Conservation (phyloP, 2,797 vertebrate genomes). For the Choloepus didactylus region DNA sequence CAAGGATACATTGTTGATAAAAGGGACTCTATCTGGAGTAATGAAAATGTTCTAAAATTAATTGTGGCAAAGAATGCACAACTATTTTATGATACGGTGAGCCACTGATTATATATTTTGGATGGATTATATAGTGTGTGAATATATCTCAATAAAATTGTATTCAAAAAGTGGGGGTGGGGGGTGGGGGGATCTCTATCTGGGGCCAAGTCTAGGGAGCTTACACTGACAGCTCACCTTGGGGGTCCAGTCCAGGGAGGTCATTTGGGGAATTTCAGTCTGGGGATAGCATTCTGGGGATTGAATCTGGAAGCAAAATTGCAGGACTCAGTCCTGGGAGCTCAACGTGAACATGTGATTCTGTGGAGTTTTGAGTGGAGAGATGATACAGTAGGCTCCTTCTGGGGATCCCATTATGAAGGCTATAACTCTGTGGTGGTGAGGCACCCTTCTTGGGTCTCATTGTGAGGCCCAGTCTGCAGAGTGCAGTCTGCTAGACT, state of each 20-base stretch:
- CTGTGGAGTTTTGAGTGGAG: background rate
- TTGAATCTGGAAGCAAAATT: background rate
- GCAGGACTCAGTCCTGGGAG: conserved; percentile 14
- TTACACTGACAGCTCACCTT: background rate
- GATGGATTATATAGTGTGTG: too few species aligned
- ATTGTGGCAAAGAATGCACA: too few species aligned
- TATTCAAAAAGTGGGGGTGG: too few species aligned
- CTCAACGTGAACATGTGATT: conserved; percentile 13
- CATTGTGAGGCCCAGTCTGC: background rate
- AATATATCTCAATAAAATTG: too few species aligned
- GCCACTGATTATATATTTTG: too few species aligned
- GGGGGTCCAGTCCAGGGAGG: background rate
- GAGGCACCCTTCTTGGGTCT: background rate
- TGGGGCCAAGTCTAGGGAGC: background rate
- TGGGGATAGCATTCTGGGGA: conserved; percentile 4
- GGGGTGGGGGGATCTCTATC: background rate
- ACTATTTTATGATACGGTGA: too few species aligned
- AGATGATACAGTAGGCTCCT: background rate
- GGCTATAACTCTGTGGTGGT: background rate
- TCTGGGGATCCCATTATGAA: background rate
- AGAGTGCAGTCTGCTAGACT: background rate
- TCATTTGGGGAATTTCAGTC: conserved; percentile 35
- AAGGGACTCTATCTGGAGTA: background rate
- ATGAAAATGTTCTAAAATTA: too few species aligned
- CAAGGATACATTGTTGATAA: background rate